Base-by-base conservation (phyloP, 1,140 invertebrate genomes). In the Meloidogyne exigua region DNA sequence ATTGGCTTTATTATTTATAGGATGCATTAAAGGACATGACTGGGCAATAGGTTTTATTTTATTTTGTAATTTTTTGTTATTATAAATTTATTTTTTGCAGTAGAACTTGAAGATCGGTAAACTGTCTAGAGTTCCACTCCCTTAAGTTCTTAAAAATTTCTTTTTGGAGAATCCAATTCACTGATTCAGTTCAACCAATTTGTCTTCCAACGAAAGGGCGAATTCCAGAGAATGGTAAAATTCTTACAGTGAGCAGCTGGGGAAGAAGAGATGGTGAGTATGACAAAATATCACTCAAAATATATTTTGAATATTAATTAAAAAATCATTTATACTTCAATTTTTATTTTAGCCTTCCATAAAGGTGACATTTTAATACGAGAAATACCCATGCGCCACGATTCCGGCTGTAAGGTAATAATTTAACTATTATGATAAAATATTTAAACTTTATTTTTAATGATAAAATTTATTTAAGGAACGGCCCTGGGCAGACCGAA, bases 361-460 rank as follows among this genome's bases (percentile, higher is more conserved):
- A 64, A 63, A 42, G 42, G 75, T 72, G 65, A 78, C 73, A 79
- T 80, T 5, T 39, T 80, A 15, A 84, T 83, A 15, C 78, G 77
- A 25, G 82, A 84, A 64, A 81, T 84, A 39, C 73, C 72, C 49
- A 80, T 83, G 81, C 23, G 62, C 13, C 64, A 80, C 39, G 79
- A 84, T 68, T 49, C 70, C 9, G 32, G 70, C 11, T 83, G 82
- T 62, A 44, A 72, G 23, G 57, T 73, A 21, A n/a, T n/a, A n/a
- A 15, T 28, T 69, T 44, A n/a, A 57, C n/a, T 13, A 18, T 23
- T 68, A 44, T n/a, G 11, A 28, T 68, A 42, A 44, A 25, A 10
- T 23, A 49, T 5, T 63, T 36, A 2, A n/a, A n/a, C 7, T 15
- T 21, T 62, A 62, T 11, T 12, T 18, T 13, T 23, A 11, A 39